Evolutionary conservation across 2,113 vertebrate genomes (phyloP).

Genomic region (Rhynchomys soricoides): DNA sequence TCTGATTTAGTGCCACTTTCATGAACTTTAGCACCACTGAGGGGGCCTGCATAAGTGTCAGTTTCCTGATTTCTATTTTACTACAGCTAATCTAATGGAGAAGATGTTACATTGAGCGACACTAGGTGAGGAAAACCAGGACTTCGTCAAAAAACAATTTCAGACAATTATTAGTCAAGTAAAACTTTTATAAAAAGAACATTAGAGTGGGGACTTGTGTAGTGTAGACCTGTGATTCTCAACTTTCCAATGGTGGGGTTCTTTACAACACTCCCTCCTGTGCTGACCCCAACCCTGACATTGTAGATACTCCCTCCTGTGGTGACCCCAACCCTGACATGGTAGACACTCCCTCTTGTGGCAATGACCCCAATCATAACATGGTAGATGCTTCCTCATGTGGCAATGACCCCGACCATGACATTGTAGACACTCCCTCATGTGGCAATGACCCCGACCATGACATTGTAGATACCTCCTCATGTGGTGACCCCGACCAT

Average conservation of each 20-base stretch:
- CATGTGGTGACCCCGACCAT: not conserved
- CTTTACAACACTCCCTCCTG: not conserved
- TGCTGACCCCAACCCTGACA: not conserved
- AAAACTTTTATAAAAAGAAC: not conserved
- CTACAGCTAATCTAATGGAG: not conserved
- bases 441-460: not conserved
- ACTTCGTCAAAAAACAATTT: not conserved
- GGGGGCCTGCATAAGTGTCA: no score
- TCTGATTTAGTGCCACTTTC: not conserved
- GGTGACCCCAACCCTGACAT: not conserved
- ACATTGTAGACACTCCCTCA: not conserved
- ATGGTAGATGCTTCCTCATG: not conserved
- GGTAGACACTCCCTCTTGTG: not conserved
- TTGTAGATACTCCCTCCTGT: not conserved
- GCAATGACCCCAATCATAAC: not conserved
- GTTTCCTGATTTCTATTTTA: not conserved
- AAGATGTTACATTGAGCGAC: not conserved
- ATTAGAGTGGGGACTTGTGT: not conserved
- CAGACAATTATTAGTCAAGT: not conserved
- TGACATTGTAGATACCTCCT: not conserved
- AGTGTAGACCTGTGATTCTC: not conserved
- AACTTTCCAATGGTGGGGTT: not conserved
- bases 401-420: accelerated
- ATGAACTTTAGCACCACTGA: not conserved
- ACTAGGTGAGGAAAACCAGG: not conserved